Base-by-base conservation (phyloP, 1,140 invertebrate species). In the Tetramorium alpestre region DNA sequence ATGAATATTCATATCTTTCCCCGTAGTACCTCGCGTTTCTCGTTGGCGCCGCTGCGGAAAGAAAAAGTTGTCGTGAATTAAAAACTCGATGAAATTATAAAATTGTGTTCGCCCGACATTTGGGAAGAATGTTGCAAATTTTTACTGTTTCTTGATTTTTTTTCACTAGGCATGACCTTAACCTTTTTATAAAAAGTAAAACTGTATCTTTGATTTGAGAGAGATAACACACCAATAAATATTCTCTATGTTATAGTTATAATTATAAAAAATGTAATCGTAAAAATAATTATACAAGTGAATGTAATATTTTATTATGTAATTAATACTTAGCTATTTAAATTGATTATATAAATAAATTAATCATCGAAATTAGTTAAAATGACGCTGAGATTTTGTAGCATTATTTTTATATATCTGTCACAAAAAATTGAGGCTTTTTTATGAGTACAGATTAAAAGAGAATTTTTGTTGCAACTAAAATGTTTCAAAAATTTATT, bases 1-100 rank as follows among this genome's bases (percentile, higher is more conserved):
- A 92, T 94, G 92, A 94, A 93, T 94, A 93, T 94, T 93, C 92
- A 94, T 93, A 92, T 92, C 86, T 81, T 84, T 72, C 67, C 51
- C 69, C 56, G 76, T 67, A 44, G 72, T 84, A 85, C 84, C 67
- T 76, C 41, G 56, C 81, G 75, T 80, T 70, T 67, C 60, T 86
- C 77, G 47, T 56, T 60, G 65, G 44, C 82, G 41, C 64, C 58
- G 73, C 77, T n/a, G 18, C 16, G 65, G 76, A 75, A 89, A 78
- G 75, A 93, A 91, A 93, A 94, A 91, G 91, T 92, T 92, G 87
- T 91, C 64, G 73, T 86, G 80, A 90, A 85, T 90, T 91, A 91
- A 91, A 87, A 92, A 91, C 77, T 80, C 88, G 85, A 93, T 91
- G 72, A 92, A 93, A 93, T 93, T 93, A 88, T 60, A 90, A 93